Percentiles rank a stretch among this genome's conserved stretches.
phyloP scores from a whole-genome alignment of 2,797 vertebrate genomes.

The Silurus aristotelis region DNA sequence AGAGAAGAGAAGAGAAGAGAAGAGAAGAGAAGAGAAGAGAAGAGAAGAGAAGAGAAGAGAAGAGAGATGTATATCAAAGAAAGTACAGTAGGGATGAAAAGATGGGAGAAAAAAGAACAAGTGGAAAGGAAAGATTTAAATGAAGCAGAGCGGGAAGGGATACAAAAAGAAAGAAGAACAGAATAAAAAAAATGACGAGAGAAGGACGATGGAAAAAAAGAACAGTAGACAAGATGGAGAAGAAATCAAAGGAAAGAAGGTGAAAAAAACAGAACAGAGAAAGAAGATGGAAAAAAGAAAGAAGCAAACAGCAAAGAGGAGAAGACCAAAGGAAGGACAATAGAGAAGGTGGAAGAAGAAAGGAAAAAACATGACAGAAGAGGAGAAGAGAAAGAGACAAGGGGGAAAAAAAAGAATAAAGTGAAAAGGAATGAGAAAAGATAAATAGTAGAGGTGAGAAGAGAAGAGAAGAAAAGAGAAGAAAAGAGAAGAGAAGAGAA shows the following conservation, averaged over 20 bases:
- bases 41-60: neutral
- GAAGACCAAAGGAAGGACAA: too few relatives aligned
- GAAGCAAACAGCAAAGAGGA: neutral
- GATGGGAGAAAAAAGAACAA: too few relatives aligned
- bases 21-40: neutral
- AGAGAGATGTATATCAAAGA: neutral
- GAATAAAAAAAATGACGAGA: neutral
- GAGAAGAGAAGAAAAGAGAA: neutral
- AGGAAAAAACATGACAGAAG: neutral
- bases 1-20: neutral
- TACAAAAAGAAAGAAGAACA: neutral
- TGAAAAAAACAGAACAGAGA: constrained; percentile 20
- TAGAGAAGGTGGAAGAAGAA: too few relatives aligned
- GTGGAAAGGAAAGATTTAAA: neutral
- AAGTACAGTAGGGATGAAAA: neutral
- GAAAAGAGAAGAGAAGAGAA: neutral
- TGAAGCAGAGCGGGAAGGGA: too few relatives aligned
- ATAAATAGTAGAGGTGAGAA: neutral
- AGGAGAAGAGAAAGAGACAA: neutral
- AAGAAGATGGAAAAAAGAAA: too few relatives aligned
- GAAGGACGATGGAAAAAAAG: too few relatives aligned
- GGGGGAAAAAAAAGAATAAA: neutral
- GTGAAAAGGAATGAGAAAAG: neutral
- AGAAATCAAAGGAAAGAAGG: constrained; percentile 23
- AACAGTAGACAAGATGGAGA: too few relatives aligned